Evolutionary conservation across 2,888 invertebrate species (phyloP).

Genomic region (Crossocerus cetratus): DNA sequence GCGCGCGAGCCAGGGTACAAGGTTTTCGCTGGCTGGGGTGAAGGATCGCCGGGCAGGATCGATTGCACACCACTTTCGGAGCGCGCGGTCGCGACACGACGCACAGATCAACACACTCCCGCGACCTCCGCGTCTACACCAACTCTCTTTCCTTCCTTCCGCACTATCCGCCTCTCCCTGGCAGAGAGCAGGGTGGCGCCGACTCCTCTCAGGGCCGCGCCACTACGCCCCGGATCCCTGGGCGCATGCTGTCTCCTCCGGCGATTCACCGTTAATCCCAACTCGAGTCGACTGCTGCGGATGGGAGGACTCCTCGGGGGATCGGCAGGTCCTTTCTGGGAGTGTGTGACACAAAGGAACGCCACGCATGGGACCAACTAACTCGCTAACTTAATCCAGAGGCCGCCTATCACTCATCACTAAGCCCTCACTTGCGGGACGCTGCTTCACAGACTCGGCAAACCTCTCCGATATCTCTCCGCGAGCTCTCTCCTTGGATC

Average conservation of each 20-base stretch:
- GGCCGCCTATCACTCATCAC: too few relatives aligned
- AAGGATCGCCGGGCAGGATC: background rate
- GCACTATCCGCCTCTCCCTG: conserved; percentile 10
- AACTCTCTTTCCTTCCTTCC: background rate
- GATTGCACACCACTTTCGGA: background rate
- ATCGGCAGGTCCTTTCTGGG: too few relatives aligned
- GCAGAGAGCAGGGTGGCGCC: conserved; percentile 8
- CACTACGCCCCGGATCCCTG: background rate
- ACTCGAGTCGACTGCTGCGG: background rate
- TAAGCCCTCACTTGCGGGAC: background rate
- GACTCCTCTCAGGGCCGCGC: conserved; percentile 3
- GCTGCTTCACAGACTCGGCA: too few relatives aligned
- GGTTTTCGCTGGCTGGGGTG: background rate
- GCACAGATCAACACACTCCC: conserved; percentile 3
- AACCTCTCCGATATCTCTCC: too few relatives aligned
- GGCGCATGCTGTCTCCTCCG: background rate
- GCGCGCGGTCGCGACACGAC: background rate
- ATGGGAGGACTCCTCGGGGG: too few relatives aligned
- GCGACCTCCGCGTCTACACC: conserved; percentile 20
- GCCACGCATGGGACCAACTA: too few relatives aligned
- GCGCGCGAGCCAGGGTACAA: background rate
- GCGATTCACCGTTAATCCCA: conserved; percentile 42
- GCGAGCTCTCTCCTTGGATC: too few relatives aligned
- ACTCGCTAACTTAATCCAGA: too few relatives aligned
- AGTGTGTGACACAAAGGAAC: background rate